These are phyloP conservation scores for Ophion costatus DNA, from an alignment of 2,888 invertebrate genomes.

Conservation along the genomic window DNA sequence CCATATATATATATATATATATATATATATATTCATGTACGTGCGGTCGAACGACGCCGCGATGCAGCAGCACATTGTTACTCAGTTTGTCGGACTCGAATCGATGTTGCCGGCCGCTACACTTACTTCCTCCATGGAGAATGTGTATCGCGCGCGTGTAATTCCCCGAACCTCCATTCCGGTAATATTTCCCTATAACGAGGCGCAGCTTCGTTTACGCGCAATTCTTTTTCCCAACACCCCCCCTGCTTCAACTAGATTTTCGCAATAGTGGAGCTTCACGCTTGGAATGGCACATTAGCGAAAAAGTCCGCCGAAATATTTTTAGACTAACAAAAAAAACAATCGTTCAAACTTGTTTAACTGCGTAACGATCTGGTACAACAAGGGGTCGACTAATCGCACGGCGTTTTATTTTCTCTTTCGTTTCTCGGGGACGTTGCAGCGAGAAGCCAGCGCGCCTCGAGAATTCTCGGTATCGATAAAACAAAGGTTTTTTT, in stretches of 20 bases:
- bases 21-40: slow-evolving; percentile 31
- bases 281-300: not conserved
- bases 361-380: not conserved
- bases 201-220: not conserved
- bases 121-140: slow-evolving; percentile 46
- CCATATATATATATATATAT: no score
- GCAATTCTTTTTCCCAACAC: not conserved
- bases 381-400: not conserved
- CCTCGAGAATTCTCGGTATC: not conserved
- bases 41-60: slow-evolving; percentile 49
- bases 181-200: not conserved
- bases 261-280: not conserved
- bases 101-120: slow-evolving; percentile 55
- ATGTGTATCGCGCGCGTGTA: slow-evolving; percentile 25
- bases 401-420: not conserved
- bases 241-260: not conserved
- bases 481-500: not conserved
- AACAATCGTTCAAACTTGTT: not conserved
- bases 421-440: not conserved
- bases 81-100: slow-evolving; percentile 66
- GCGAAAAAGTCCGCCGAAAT: no score
- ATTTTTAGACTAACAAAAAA: not conserved
- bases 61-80: slow-evolving; percentile 64
- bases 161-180: slow-evolving; percentile 15
- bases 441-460: not conserved